Conservation (phyloP, 2,797 vertebrate genomes). For the Phataginus tetradactyla region DNA sequence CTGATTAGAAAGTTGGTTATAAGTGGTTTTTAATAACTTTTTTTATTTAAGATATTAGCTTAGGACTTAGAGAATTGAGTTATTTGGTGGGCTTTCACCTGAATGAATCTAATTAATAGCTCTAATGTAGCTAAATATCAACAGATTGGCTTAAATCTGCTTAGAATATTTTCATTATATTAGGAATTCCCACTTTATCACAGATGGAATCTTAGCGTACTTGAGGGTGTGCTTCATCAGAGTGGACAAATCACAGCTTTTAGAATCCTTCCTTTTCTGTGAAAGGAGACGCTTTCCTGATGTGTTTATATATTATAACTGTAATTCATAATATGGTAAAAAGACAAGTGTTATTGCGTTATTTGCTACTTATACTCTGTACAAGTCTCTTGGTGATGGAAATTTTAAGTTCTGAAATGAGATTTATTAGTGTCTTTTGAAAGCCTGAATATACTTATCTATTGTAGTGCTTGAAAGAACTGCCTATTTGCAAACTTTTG, state of each 20-base stretch:
- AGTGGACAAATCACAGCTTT: background rate
- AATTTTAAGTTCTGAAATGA: background rate
- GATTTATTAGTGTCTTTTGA: background rate
- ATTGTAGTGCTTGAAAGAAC: background rate
- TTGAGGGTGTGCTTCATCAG: background rate
- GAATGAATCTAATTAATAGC: background rate
- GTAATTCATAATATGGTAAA: conserved; percentile 6
- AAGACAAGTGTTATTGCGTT: background rate
- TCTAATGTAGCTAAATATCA: background rate
- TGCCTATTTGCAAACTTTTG: background rate
- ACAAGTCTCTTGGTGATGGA: background rate
- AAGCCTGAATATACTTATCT: background rate
- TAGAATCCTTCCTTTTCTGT: background rate
- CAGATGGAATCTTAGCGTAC: background rate
- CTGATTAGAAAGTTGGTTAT: background rate
- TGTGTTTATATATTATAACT: background rate
- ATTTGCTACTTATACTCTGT: background rate
- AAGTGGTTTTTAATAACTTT: background rate
- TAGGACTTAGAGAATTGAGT: background rate
- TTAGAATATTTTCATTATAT: background rate
- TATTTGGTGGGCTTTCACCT: background rate
- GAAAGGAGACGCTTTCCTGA: background rate
- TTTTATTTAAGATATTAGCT: background rate
- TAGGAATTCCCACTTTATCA: background rate
- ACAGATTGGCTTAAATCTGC: background rate